Evolutionary conservation across 2,113 vertebrate species (phyloP).

Genomic region (Turdus rufiventris): DNA sequence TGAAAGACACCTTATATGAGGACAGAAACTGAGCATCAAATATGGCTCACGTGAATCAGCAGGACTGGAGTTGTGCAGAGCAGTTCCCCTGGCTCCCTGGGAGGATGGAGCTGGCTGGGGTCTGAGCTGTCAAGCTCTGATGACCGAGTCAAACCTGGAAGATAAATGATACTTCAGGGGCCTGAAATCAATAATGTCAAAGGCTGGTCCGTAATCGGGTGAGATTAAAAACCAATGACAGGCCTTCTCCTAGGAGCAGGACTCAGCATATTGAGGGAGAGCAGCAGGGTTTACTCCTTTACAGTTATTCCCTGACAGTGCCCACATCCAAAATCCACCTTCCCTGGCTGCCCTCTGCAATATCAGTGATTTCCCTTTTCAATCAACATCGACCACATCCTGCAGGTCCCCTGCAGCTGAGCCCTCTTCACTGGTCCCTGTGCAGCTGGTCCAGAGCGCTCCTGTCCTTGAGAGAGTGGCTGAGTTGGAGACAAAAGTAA

Average conservation of each 20-base stretch:
- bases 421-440: not conserved
- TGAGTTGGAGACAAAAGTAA: not conserved
- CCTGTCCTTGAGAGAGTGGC: not conserved
- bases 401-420: fast-evolving
- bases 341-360: not conserved
- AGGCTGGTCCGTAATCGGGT: not conserved
- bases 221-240: constrained; percentile 56
- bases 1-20: not conserved
- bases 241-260: not conserved
- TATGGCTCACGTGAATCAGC: fast-evolving
- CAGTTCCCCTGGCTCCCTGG: not conserved
- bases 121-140: not conserved
- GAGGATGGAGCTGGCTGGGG: not conserved
- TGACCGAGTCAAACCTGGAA: not conserved
- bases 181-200: constrained; percentile 50
- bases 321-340: not conserved
- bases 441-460: not conserved
- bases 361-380: not conserved
- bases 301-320: not conserved
- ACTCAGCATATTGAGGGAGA: not conserved
- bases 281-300: not conserved
- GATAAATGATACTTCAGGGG: constrained; percentile 39
- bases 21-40: not conserved
- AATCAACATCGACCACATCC: fast-evolving
- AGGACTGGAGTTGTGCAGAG: not conserved